A percentile compares a stretch with the other conserved stretches of the same genome.
phyloP scores from a whole-genome alignment of 2,888 invertebrate species.

The Bellardia pandia region DNA sequence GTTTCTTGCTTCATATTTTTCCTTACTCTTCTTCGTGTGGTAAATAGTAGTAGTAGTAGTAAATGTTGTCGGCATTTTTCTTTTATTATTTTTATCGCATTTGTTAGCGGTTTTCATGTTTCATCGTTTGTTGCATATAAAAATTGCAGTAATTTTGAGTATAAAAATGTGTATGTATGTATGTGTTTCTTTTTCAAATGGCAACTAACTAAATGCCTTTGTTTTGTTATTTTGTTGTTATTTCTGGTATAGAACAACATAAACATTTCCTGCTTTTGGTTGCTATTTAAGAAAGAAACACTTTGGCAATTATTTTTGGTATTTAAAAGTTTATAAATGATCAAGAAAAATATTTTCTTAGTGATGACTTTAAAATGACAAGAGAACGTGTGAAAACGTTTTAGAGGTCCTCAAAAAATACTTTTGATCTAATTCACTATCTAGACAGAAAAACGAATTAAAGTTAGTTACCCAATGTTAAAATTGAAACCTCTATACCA shows the following conservation, averaged over 20 bases:
- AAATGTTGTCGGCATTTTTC: slow-evolving; percentile 58
- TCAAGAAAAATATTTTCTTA: neutral
- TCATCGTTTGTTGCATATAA: slow-evolving; percentile 42
- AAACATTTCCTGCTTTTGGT: slow-evolving; percentile 23
- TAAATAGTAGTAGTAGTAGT: neutral
- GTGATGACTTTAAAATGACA: too few relatives aligned
- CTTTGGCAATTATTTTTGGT: neutral
- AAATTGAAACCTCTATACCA: too few relatives aligned
- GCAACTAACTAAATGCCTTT: neutral
- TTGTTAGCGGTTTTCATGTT: slow-evolving; percentile 46
- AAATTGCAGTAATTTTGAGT: slow-evolving; percentile 43
- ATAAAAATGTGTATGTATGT: neutral
- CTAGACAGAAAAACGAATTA: too few relatives aligned
- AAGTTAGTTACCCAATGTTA: too few relatives aligned
- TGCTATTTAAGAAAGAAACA: neutral
- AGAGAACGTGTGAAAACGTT: too few relatives aligned
- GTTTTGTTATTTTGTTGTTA: neutral
- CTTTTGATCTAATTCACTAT: too few relatives aligned
- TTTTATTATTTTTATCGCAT: slow-evolving; percentile 66
- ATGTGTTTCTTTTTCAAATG: neutral
- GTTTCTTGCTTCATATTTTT: slow-evolving; percentile 28
- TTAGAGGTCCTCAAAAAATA: too few relatives aligned
- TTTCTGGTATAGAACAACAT: neutral
- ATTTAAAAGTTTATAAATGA: neutral
- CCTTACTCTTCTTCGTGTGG: slow-evolving; percentile 29